Conservation (phyloP, 2,113 vertebrate genomes). For the Trichechus manatus region DNA sequence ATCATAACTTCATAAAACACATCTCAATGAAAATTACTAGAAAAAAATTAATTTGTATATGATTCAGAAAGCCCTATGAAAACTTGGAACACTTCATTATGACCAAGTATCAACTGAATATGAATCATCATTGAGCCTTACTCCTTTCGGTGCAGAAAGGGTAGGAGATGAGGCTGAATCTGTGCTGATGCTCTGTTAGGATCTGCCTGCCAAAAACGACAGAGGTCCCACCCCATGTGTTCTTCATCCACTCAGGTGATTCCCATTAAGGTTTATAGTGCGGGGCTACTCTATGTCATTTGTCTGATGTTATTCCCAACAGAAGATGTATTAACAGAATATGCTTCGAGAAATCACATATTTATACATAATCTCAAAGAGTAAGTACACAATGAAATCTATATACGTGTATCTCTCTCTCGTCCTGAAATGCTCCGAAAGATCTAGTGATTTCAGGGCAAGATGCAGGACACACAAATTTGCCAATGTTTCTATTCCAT, state of each 20-base stretch:
- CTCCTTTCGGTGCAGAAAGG: not conserved
- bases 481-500: not conserved
- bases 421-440: slow-evolving; percentile 27
- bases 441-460: not conserved
- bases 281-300: not conserved
- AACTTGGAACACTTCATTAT: not conserved
- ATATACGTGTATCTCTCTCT: not conserved
- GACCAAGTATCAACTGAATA: not conserved
- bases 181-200: not conserved
- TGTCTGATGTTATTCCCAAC: not conserved
- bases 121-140: not conserved
- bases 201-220: not conserved
- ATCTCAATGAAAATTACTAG: slow-evolving; percentile 47
- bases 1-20: slow-evolving; percentile 31
- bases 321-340: not conserved
- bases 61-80: not conserved
- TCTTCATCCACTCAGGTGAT: not conserved
- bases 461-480: slow-evolving; percentile 5
- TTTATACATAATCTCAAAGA: slow-evolving; percentile 8
- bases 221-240: not conserved
- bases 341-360: slow-evolving; percentile 6
- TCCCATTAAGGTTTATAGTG: not conserved
- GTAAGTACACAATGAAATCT: not conserved
- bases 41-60: slow-evolving; percentile 35
- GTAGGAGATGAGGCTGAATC: not conserved